Evolutionary conservation across 64 coral and sea anemone genomes (phyloP).

Genomic region (Astreopora myriophthalma): DNA sequence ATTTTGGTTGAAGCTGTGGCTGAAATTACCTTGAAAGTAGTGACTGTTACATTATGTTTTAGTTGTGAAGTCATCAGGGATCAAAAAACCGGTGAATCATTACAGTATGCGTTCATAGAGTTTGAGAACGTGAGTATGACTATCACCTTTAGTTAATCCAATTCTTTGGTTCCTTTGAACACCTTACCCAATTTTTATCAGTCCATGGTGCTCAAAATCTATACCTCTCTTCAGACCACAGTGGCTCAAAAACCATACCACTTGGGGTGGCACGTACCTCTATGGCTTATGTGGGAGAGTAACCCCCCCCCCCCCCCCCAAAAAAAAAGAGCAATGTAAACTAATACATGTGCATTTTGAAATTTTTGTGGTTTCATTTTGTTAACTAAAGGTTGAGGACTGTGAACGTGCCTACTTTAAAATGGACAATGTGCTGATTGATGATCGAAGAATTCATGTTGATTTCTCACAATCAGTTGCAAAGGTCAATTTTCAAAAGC

Average conservation of each 20-base stretch:
- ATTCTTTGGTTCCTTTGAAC: too few relatives aligned
- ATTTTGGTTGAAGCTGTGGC: neutral
- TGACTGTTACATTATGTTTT: neutral
- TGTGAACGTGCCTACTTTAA: constrained; percentile 99
- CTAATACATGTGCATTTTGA: neutral
- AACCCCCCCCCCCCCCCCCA: too few relatives aligned
- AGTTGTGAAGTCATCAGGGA: constrained; percentile 97
- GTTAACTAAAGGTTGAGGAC: constrained; percentile 86
- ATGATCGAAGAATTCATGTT: constrained; percentile 96
- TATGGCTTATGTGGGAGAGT: too few relatives aligned
- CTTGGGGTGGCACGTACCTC: too few relatives aligned
- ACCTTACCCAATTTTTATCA: too few relatives aligned
- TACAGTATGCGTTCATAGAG: constrained; percentile 99
- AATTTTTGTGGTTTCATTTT: neutral
- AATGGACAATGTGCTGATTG: constrained; percentile 99
- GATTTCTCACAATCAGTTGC: constrained; percentile 97
- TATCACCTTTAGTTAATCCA: neutral
- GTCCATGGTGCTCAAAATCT: too few relatives aligned
- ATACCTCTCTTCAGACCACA: too few relatives aligned
- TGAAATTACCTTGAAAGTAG: neutral
- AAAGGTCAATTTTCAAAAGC: constrained; percentile 80
- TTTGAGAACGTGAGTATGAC: constrained; percentile 94
- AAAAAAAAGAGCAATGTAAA: neutral
- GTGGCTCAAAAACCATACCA: too few relatives aligned
- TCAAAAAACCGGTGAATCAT: constrained; percentile 79